A percentile compares a stretch with the other conserved stretches of the same genome.
phyloP scores from a whole-genome alignment of 2,888 invertebrate genomes.

The Dryadula phaetusa region DNA sequence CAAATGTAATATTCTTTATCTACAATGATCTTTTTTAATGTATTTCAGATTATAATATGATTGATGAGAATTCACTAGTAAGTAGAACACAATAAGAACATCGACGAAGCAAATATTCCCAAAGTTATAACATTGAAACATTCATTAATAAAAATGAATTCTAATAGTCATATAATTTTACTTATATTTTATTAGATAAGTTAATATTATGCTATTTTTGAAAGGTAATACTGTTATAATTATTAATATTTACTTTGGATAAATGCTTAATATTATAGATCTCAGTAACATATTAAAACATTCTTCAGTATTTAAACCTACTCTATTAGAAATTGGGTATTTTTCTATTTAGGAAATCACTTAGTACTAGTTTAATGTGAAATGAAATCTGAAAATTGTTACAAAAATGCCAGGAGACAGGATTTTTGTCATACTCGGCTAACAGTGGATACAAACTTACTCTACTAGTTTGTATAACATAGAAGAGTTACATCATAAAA shows the following conservation, averaged over 20 bases:
- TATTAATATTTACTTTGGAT: not conserved
- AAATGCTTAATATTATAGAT: not conserved
- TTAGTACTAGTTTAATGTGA: not conserved
- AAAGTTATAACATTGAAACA: not conserved
- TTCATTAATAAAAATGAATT: not conserved
- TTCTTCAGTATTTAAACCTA: not conserved
- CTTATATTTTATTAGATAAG: not conserved
- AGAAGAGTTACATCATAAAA: constrained; percentile 16
- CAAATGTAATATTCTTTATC: not conserved
- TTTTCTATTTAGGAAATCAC: not conserved
- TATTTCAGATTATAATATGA: not conserved
- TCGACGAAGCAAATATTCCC: constrained; percentile 10
- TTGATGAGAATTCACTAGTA: not conserved
- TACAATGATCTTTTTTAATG: too few relatives aligned
- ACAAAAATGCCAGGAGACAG: not conserved
- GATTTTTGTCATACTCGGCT: not conserved
- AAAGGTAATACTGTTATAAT: not conserved
- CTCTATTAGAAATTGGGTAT: not conserved
- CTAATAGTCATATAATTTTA: not conserved
- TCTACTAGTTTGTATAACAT: not conserved
- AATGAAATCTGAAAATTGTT: not conserved
- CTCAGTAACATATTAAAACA: not conserved
- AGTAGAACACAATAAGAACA: not conserved
- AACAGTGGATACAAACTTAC: not conserved
- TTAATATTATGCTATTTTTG: constrained; percentile 10